Evolutionary conservation across 2,113 vertebrate genomes (phyloP).

Genomic region (Dasyurus viverrinus): DNA sequence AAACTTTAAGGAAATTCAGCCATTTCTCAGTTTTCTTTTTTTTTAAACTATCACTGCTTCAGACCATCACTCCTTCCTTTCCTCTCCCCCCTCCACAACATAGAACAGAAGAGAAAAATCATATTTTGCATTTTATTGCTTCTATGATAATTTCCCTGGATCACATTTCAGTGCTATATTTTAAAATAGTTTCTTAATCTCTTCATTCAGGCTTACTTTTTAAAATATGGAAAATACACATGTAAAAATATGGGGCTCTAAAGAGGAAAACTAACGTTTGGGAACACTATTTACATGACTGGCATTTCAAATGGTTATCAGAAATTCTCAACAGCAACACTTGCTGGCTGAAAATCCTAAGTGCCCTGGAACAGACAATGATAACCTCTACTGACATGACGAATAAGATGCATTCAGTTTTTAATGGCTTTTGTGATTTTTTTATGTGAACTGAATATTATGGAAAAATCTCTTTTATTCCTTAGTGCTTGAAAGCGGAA

Average conservation of each 20-base stretch:
- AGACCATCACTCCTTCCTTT: background rate
- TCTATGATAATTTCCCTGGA: slow-evolving; percentile 41
- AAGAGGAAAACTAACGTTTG: slow-evolving; percentile 19
- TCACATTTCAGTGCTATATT: slow-evolving; percentile 30
- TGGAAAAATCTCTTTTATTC: slow-evolving; percentile 73
- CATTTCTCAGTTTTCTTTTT: slow-evolving; percentile 43
- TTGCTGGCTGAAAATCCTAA: slow-evolving; percentile 72
- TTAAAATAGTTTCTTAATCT: slow-evolving; percentile 21
- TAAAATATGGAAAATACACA: slow-evolving; percentile 18
- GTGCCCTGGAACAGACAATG: slow-evolving; percentile 73
- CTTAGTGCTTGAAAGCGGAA: slow-evolving; percentile 74
- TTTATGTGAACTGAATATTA: slow-evolving; percentile 72
- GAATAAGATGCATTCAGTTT: slow-evolving; percentile 77
- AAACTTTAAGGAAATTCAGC: slow-evolving; percentile 46
- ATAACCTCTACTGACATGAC: slow-evolving; percentile 71
- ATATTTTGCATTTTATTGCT: slow-evolving; percentile 36
- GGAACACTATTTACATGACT: slow-evolving; percentile 49
- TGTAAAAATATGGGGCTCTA: slow-evolving; percentile 16
- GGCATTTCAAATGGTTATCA: slow-evolving; percentile 74
- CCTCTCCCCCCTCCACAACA: background rate
- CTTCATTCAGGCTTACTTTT: background rate
- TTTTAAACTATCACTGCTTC: slow-evolving; percentile 30
- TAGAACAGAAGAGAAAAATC: slow-evolving; percentile 2
- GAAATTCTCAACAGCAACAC: slow-evolving; percentile 64
- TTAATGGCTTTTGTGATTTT: slow-evolving; percentile 76